phyloP scores from a whole-genome alignment of 2,888 invertebrate species.

The Drosophila mimetica region DNA sequence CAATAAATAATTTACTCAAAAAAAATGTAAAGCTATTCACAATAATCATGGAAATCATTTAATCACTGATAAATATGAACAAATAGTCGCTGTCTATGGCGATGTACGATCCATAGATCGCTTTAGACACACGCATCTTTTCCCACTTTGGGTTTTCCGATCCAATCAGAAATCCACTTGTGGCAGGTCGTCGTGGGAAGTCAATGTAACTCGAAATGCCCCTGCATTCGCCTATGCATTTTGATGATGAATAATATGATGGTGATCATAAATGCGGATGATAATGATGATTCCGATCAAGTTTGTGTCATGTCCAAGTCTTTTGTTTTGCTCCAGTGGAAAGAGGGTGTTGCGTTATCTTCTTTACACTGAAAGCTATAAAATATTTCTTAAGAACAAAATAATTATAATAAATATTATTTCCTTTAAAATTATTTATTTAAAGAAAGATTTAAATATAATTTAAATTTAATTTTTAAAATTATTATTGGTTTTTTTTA shows the following conservation, averaged over 20 bases:
- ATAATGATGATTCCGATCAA: constrained; percentile 36
- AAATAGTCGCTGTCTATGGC: background rate
- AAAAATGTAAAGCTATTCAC: background rate
- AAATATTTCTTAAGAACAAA: no score
- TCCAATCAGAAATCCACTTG: constrained; percentile 11
- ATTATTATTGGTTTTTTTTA: no score
- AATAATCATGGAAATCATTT: constrained; percentile 2
- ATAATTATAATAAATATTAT: no score
- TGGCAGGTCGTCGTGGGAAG: constrained; percentile 19
- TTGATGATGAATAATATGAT: constrained; percentile 12
- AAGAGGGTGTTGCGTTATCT: constrained; percentile 5
- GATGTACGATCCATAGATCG: no score
- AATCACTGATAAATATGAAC: constrained; percentile 16
- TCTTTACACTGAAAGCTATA: background rate
- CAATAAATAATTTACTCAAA: no score
- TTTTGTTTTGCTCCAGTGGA: constrained; percentile 49
- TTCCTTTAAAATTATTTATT: no score
- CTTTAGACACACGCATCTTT: background rate
- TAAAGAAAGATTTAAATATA: no score
- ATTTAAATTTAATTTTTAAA: no score
- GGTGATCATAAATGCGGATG: constrained; percentile 2
- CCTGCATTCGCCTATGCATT: constrained; percentile 26
- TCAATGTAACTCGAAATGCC: constrained; percentile 14
- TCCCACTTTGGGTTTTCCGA: constrained; percentile 23
- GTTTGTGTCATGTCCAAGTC: constrained; percentile 56